These are phyloP conservation scores for Papilio protenor DNA, from an alignment of 2,888 invertebrate genomes.

Conservation along the genomic window DNA sequence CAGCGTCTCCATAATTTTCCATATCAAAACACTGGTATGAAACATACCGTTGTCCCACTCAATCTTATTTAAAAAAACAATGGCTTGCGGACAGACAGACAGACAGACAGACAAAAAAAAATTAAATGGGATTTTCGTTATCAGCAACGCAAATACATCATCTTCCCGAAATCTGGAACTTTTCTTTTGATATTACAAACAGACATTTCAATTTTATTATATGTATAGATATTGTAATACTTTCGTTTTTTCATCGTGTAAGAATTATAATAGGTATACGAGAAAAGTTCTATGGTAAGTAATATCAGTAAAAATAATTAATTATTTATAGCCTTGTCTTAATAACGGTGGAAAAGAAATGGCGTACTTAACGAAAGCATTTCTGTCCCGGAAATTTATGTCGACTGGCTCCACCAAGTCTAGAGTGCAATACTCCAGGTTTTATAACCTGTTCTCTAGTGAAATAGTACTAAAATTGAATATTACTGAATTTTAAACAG, in stretches of 20 bases:
- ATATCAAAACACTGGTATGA: neutral
- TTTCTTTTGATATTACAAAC: no score
- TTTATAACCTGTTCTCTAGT: constrained; percentile 10
- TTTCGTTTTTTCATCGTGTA: no score
- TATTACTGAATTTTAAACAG: neutral
- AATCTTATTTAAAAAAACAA: neutral
- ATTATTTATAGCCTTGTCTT: neutral
- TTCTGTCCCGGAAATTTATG: constrained; percentile 16
- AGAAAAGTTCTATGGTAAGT: neutral
- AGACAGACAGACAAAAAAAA: no score
- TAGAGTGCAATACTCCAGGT: constrained; percentile 5
- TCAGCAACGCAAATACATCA: no score
- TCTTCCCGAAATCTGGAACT: no score
- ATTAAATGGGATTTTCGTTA: no score
- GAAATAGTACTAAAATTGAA: neutral
- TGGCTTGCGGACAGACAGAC: no score
- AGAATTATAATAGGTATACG: no score
- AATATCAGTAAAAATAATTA: neutral
- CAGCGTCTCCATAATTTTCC: neutral
- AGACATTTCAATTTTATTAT: no score
- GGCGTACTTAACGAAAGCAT: constrained; percentile 3
- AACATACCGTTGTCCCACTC: neutral
- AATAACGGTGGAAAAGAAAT: neutral
- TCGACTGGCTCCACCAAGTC: constrained; percentile 9
- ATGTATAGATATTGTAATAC: no score